Evolutionary conservation across 2,113 vertebrate genomes (phyloP).

Genomic region (Apus apus): DNA sequence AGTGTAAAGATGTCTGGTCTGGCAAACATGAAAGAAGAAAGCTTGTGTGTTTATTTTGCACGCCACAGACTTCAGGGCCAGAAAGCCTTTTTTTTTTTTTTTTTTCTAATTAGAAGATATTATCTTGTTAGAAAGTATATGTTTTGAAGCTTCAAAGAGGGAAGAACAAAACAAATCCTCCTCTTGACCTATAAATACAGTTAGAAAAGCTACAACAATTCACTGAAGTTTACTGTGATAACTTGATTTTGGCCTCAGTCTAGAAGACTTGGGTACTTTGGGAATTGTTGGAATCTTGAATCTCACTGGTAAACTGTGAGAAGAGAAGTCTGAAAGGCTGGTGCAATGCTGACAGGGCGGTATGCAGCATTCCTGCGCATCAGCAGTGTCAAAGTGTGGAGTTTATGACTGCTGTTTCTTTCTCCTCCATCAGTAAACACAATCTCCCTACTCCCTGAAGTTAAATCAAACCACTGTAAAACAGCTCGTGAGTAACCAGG

Average conservation of each 20-base stretch:
- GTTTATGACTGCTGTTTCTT: slow-evolving; percentile 45
- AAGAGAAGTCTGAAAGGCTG: not conserved
- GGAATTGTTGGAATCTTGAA: not conserved
- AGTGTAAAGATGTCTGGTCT: slow-evolving; percentile 52
- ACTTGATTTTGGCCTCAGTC: slow-evolving; percentile 35
- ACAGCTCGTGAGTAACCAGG: not conserved
- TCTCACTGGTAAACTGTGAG: slow-evolving; percentile 22
- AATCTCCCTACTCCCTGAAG: slow-evolving; percentile 25
- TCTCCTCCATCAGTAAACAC: slow-evolving; percentile 36
- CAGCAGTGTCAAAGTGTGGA: not conserved
- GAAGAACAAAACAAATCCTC: slow-evolving; percentile 1
- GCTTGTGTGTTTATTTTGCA: slow-evolving; percentile 50
- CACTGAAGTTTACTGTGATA: slow-evolving; percentile 5
- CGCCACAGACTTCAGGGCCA: not conserved
- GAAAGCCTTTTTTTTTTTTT: slow-evolving; percentile 22
- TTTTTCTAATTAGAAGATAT: slow-evolving; percentile 42
- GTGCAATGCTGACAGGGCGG: not conserved
- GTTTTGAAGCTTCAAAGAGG: slow-evolving; percentile 29
- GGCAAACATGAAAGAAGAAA: slow-evolving; percentile 59
- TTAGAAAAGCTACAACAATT: slow-evolving; percentile 19
- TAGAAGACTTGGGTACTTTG: not conserved
- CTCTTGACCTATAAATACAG: slow-evolving; percentile 15
- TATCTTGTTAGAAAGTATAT: slow-evolving; percentile 41
- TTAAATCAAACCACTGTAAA: slow-evolving; percentile 37
- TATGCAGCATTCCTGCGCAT: not conserved